phyloP scores from a whole-genome alignment of 2,797 vertebrate species.

The Apodemus agrarius region DNA sequence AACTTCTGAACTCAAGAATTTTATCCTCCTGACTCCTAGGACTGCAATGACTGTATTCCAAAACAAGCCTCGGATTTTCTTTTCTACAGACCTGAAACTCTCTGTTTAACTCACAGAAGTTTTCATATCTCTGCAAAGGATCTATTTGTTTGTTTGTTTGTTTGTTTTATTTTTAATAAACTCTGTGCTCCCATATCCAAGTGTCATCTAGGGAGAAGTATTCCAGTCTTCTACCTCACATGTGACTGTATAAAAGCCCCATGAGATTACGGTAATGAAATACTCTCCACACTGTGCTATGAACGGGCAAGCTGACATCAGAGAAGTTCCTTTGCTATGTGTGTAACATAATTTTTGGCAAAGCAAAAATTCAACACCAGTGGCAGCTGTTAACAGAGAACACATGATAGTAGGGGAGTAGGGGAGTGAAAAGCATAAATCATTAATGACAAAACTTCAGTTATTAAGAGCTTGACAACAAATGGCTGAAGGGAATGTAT shows the following conservation, averaged over 20 bases:
- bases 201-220: background rate
- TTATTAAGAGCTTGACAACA: background rate
- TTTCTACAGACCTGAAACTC: background rate
- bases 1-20: no score
- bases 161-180: background rate
- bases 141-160: background rate
- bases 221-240: background rate
- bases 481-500: background rate
- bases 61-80: background rate
- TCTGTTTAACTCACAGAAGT: background rate
- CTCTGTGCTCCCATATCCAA: accelerated
- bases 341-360: background rate
- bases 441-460: background rate
- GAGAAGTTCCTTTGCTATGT: background rate
- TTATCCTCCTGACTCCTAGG: background rate
- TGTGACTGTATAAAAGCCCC: accelerated
- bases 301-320: background rate
- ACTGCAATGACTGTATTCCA: no score
- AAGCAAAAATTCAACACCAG: background rate
- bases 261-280: background rate
- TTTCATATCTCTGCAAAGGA: background rate
- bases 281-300: background rate
- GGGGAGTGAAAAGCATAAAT: background rate
- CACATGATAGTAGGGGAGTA: background rate
- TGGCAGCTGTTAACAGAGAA: background rate